These are phyloP conservation scores for Nycteola revayana DNA, from an alignment of 2,888 invertebrate genomes.

Conservation along the genomic window DNA sequence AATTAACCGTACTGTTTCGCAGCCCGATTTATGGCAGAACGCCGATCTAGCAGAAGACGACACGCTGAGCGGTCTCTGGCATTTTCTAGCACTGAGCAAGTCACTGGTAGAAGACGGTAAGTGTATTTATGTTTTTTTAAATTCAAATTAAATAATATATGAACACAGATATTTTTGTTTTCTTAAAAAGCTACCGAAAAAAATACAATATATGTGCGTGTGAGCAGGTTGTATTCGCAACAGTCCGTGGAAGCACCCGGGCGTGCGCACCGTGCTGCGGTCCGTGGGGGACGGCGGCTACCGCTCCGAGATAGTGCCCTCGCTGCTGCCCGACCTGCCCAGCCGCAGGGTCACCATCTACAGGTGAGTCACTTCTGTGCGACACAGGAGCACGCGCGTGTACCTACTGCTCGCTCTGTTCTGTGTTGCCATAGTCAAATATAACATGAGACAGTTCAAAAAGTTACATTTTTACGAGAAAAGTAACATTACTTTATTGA, in stretches of 20 bases:
- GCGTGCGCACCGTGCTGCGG: slow-evolving; percentile 81
- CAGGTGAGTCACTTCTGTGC: slow-evolving; percentile 32
- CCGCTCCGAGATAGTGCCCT: slow-evolving; percentile 84
- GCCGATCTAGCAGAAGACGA: slow-evolving; percentile 89
- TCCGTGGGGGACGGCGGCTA: slow-evolving; percentile 63
- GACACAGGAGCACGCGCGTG: no score
- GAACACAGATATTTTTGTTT: no score
- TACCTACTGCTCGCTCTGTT: no score
- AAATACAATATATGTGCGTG: no score
- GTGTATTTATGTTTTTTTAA: no score
- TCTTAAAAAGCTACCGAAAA: no score
- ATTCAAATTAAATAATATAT: no score
- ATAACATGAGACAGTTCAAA: no score
- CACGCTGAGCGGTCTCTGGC: slow-evolving; percentile 90
- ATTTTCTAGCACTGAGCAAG: slow-evolving; percentile 88
- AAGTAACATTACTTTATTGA: no score
- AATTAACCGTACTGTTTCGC: no score
- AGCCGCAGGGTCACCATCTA: slow-evolving; percentile 65
- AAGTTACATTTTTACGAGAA: no score
- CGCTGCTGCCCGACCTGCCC: slow-evolving; percentile 85
- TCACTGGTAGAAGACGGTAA: slow-evolving; percentile 86
- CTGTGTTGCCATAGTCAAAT: no score
- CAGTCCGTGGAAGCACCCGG: slow-evolving; percentile 84
- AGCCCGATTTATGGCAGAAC: slow-evolving; percentile 90
- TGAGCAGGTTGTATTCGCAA: slow-evolving; percentile 75